A percentile compares a stretch with the other conserved stretches of the same genome.
Evolutionary conservation across 2,888 invertebrate species (phyloP).

Genomic region (Macaria notata): DNA sequence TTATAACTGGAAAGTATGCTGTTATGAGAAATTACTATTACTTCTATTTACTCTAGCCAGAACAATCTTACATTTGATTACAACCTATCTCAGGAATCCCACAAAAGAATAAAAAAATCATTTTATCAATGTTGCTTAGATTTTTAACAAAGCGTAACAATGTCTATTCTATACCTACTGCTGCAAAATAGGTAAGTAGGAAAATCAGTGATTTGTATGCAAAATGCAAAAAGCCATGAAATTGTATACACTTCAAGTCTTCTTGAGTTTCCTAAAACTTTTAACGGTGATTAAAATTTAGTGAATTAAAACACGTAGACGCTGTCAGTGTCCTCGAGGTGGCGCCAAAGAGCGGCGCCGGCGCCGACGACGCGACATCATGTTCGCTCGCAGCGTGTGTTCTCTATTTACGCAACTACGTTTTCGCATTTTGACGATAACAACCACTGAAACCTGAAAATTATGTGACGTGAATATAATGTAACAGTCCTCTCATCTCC

Average conservation of each 20-base stretch:
- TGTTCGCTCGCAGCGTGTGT: constrained; percentile 70
- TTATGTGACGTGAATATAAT: constrained; percentile 36
- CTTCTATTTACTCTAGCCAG: too few species aligned
- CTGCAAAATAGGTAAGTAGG: neutral
- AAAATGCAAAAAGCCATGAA: constrained; percentile 8
- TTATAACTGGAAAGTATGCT: too few species aligned
- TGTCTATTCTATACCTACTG: too few species aligned
- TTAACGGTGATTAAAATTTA: constrained; percentile 32
- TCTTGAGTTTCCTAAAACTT: constrained; percentile 15
- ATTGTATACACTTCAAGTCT: constrained; percentile 13
- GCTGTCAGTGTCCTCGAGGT: constrained; percentile 49
- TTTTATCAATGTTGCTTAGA: too few species aligned
- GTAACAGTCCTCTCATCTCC: too few species aligned
- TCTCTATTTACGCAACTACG: constrained; percentile 72
- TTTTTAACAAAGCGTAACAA: too few species aligned
- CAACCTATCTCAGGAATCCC: too few species aligned
- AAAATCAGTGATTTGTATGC: constrained; percentile 1
- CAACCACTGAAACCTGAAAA: constrained; percentile 55
- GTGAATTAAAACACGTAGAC: constrained; percentile 48
- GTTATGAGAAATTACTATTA: too few species aligned
- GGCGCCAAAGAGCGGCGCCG: constrained; percentile 39
- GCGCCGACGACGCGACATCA: constrained; percentile 55
- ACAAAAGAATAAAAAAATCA: too few species aligned
- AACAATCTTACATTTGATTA: too few species aligned
- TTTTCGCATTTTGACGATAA: constrained; percentile 65